Conservation (phyloP, 2,113 vertebrate genomes). For the Sinocyclocheilus grahami region DNA sequence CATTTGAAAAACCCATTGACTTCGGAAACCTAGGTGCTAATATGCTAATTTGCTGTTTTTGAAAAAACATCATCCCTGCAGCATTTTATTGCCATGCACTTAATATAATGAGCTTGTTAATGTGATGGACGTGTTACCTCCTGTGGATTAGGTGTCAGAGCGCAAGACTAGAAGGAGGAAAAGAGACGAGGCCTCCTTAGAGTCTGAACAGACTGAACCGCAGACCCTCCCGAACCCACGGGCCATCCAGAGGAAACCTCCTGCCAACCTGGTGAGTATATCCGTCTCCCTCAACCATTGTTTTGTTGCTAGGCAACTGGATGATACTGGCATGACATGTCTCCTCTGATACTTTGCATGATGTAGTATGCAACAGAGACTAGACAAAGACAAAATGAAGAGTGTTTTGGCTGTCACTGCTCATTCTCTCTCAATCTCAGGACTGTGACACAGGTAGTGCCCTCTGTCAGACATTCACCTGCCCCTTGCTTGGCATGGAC, state of each 20-base stretch:
- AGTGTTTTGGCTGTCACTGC: neutral
- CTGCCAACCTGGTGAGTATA: slow-evolving; percentile 74
- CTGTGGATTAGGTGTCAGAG: slow-evolving; percentile 61
- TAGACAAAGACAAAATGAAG: slow-evolving; percentile 6
- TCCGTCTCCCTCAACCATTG: slow-evolving; percentile 10
- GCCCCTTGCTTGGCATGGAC: slow-evolving; percentile 75
- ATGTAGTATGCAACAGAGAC: slow-evolving; percentile 14
- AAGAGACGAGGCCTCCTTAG: slow-evolving; percentile 57
- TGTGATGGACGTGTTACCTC: neutral
- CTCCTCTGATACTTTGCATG: slow-evolving; percentile 28
- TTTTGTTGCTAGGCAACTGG: slow-evolving; percentile 48
- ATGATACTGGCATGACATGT: slow-evolving; percentile 21
- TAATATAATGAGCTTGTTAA: slow-evolving; percentile 13
- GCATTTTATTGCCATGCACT: neutral
- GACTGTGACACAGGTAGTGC: slow-evolving; percentile 73
- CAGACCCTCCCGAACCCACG: slow-evolving; percentile 65
- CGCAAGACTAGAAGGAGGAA: slow-evolving; percentile 63
- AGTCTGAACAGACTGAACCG: neutral
- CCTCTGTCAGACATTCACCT: slow-evolving; percentile 80
- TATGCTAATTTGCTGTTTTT: neutral
- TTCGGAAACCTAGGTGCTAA: neutral
- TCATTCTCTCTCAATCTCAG: slow-evolving; percentile 54
- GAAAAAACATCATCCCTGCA: neutral
- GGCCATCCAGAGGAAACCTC: slow-evolving; percentile 64
- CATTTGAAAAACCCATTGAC: neutral